Conservation (phyloP, 2,888 invertebrate genomes). For the Stegophylla sp. region DNA sequence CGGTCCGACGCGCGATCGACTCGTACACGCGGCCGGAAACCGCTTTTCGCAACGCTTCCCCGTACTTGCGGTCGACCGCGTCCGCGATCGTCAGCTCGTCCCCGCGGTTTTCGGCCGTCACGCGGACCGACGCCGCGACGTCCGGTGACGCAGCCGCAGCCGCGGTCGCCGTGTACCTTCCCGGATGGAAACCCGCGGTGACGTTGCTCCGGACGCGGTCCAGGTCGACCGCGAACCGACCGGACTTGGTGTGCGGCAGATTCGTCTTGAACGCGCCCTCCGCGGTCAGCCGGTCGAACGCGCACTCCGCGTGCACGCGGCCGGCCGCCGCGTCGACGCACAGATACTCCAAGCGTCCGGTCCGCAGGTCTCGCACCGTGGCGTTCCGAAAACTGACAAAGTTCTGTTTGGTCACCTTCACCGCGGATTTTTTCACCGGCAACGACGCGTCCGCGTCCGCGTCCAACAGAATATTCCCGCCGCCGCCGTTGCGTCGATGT, state of each 20-base stretch:
- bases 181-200: constrained; percentile 3
- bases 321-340: not conserved
- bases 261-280: constrained; percentile 21
- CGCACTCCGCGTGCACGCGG: constrained; percentile 3
- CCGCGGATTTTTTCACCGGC: not conserved
- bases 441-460: not conserved
- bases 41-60: not conserved
- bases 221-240: not conserved
- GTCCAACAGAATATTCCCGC: too few species aligned
- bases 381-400: not conserved
- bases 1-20: not conserved
- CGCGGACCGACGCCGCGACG: too few species aligned
- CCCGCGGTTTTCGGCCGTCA: not conserved
- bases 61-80: not conserved
- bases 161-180: not conserved
- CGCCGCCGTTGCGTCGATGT: too few species aligned
- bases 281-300: not conserved
- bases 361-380: not conserved
- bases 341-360: not conserved
- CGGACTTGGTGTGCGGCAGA: not conserved
- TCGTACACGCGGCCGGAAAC: not conserved
- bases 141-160: not conserved
- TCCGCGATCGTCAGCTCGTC: not conserved
- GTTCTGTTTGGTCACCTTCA: not conserved
- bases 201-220: not conserved